Evolutionary conservation across 2,888 invertebrate genomes (phyloP), one percentile per base, ranked within the genome.

Genomic region (Brachyptera putata): DNA sequence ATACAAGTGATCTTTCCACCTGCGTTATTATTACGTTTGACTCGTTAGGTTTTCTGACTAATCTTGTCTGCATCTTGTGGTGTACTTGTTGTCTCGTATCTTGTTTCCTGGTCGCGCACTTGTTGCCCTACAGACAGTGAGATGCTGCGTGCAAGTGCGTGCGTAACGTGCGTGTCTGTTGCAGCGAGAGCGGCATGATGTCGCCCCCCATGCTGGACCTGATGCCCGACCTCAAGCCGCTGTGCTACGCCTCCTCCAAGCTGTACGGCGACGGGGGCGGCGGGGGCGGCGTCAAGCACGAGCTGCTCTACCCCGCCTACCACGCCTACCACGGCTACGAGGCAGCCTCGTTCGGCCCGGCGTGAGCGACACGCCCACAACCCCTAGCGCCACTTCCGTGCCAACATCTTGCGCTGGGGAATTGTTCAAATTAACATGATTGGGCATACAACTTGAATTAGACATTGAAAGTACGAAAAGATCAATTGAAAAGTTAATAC

Each of bases 301-400:
- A 49, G 37, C 49, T 61, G 56, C 61, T 63, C 55, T 57, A 61
- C 56, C 49, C 57, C 48, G 57, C 60, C 41, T 60, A 60, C 56
- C 58, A 62, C 34, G 61, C 56, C 56, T 61, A 56, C 58, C 61
- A 63, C 56, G 58, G 60, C 3, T 58, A 63, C 60, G 60, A 61
- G 21, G 53, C 58, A n/a, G 58, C 49, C n/a, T 26, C 43, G 30
- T 37, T 39, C 24, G 36, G 46, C 7, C n/a, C 58, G 11, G 14
- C 58, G 7, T 41, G 50, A 7, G 37, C 56, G 39, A 59, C 58
- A 18, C 58, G 56, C 30, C 59, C 58, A n/a, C 57, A 57, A 56
- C 25, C 49, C 34, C n/a, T n/a, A n/a, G n/a, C 11, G 34, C 9
- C 26, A 9, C 7, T 34, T 13, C 34, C 13, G 34, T 34, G 34